Evolutionary conservation across 2,113 vertebrate species (phyloP), one percentile per base, ranked within the genome.

Genomic region (Archilochus colubris): DNA sequence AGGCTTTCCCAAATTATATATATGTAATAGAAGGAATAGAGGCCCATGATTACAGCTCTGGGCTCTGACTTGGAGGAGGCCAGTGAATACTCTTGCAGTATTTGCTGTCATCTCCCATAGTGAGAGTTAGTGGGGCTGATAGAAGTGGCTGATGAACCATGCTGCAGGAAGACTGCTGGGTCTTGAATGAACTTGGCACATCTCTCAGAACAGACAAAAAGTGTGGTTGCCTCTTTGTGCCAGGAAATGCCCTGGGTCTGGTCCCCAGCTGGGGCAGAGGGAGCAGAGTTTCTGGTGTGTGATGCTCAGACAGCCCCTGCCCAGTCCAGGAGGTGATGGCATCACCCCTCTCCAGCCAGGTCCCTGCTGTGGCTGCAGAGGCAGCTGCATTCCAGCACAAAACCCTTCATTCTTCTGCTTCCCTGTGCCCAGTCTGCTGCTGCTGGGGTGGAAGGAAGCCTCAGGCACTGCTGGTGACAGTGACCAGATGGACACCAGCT

Each of bases 371-470:
- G 53, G 53, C 66, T 70, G 83, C 0, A 2, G 89, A 21, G 64
- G 50, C 0, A 3, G 51, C 94, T 87, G 69, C 24, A 0, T 92
- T 89, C 72, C 83, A 81, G 59, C 77, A 36, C 46, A 38, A 30
- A 77, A 9, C 43, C 59, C 61, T 86, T 88, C 94, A 55, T 70
- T 9, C 7, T 95, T 92, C 73, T 88, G 64, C 94, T 95, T 95
- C 94, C 83, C 88, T 16, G 57, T 5, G 5, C 77, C 59, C 73
- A 33, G 38, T 61, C 68, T 15, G 1, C 51, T 62, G 64, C 1
- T n/a, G 70, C 43, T 0, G 0, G 58, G 27, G 1, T 76, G 55
- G 80, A n/a, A 68, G 89, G 86, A 91, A 82, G 64, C 55, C 1
- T 61, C 28, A 59, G 61, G 69, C 74, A 63, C 82, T 8, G 0